Evolutionary conservation across 2,113 vertebrate genomes (phyloP), one percentile per base, ranked within the genome.

Genomic region (Perccottus glenii): DNA sequence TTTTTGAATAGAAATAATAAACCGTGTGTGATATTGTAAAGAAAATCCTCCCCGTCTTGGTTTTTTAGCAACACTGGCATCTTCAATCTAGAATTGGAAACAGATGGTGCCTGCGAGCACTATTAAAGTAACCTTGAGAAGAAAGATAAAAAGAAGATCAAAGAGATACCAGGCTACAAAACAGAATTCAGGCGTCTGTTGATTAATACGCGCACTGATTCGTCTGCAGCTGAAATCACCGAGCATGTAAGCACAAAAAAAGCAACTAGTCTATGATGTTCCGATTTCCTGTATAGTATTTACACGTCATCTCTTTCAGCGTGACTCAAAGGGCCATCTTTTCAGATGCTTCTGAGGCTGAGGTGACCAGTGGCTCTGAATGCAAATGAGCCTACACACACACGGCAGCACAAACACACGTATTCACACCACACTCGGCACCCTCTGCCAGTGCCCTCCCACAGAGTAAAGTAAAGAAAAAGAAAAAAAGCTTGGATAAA

Each of bases 271-370:
- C 67, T 10, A 63, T 48, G 70, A 42, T 69, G 49, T 60, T 50
- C 19, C 8, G 9, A 67, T 51, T 5, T 46, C 4, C 44, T 46
- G 44, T 64, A 19, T 68, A 33, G 36, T 46, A 58, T 32, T 62
- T 49, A 48, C 63, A 75, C 60, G 62, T 80, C 46, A 59, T 80
- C 75, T 84, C 83, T 84, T 85, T 87, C 84, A 78, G 11, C 69
- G 67, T 33, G 45, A 68, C 85, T 91, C 87, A 90, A 89, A 90
- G 82, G 81, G 45, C 76, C 76, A 70, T 89, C 87, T 90, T 89
- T 89, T 88, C 72, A 80, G 81, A 73, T 78, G 1, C 77, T 69
- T 80, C 78, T 86, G 81, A 85, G 81, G 82, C 82, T 38, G 81
- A 82, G 84, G 77, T 72, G 60, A 67, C 76, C 80, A 8, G 52